These are phyloP conservation scores for Drosophila falleni DNA, from an alignment of 2,888 invertebrate species.

Conservation along the genomic window DNA sequence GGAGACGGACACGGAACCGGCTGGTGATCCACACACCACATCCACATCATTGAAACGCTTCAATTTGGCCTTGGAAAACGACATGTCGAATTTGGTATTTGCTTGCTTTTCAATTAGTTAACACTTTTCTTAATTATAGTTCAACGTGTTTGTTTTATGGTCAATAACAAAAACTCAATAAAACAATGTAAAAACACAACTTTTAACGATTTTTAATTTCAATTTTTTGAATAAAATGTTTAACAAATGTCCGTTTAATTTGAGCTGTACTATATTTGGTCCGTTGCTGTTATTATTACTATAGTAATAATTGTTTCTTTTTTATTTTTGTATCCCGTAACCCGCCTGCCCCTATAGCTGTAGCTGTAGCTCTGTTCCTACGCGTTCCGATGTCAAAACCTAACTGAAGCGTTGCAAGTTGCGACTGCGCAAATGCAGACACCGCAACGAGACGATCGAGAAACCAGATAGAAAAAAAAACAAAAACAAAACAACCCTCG, in stretches of 20 bases:
- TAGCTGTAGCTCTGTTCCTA: slow-evolving; percentile 67
- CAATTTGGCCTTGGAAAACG: slow-evolving; percentile 85
- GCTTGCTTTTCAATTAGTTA: not conserved
- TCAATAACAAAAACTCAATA: slow-evolving; percentile 73
- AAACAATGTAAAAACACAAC: slow-evolving; percentile 67
- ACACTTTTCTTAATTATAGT: slow-evolving; percentile 20
- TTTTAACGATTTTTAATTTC: slow-evolving; percentile 29
- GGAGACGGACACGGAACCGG: slow-evolving; percentile 45
- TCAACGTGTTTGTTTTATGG: slow-evolving; percentile 31
- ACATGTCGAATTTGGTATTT: slow-evolving; percentile 66
- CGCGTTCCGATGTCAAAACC: slow-evolving; percentile 79
- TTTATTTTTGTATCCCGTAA: slow-evolving; percentile 20
- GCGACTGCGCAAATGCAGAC: slow-evolving; percentile 53
- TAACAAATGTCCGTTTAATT: slow-evolving; percentile 66
- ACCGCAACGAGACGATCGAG: slow-evolving; percentile 26
- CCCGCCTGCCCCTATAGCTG: slow-evolving; percentile 59
- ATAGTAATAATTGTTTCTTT: slow-evolving; percentile 2
- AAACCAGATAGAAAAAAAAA: not conserved
- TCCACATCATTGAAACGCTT: slow-evolving; percentile 85
- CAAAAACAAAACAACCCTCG: slow-evolving; percentile 51
- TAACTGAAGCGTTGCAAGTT: slow-evolving; percentile 71
- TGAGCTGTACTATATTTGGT: slow-evolving; percentile 54
- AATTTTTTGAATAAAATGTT: slow-evolving; percentile 25
- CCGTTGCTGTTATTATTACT: slow-evolving; percentile 41
- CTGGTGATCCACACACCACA: slow-evolving; percentile 78